These are phyloP conservation scores for Axis porcinus DNA, from an alignment of 2,113 vertebrate genomes.

Conservation along the genomic window DNA sequence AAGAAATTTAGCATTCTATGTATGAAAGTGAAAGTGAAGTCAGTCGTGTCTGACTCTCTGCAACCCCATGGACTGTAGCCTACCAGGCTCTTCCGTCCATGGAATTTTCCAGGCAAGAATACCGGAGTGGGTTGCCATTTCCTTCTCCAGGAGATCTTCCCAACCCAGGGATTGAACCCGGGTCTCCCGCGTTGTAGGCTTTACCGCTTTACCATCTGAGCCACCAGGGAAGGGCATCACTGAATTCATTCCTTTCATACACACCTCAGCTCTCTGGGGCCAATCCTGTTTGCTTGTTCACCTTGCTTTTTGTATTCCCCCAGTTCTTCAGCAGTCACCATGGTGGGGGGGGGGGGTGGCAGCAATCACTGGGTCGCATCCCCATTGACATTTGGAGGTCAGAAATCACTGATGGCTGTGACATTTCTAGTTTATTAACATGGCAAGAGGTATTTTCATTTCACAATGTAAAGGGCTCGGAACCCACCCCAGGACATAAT, in stretches of 20 bases:
- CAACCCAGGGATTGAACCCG: accelerated
- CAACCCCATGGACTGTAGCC: background rate
- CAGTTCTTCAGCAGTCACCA: background rate
- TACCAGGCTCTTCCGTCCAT: background rate
- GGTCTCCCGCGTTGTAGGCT: background rate
- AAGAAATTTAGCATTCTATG: background rate
- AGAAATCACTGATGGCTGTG: background rate
- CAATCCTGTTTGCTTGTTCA: background rate
- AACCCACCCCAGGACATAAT: background rate
- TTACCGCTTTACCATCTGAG: background rate
- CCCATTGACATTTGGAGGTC: background rate
- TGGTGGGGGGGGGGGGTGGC: background rate
- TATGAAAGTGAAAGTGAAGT: background rate
- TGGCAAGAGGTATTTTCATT: background rate
- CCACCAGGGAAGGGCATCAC: background rate
- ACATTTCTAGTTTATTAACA: background rate
- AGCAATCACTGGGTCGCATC: background rate
- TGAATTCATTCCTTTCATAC: background rate
- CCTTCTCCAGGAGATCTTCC: background rate
- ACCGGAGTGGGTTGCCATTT: background rate
- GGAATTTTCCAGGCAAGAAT: background rate
- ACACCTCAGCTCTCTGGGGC: background rate
- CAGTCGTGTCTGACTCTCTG: accelerated
- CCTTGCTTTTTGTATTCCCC: background rate
- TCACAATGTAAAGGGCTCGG: background rate